These are phyloP conservation scores for Sterrhoptilus dennistouni DNA, from an alignment of 2,113 vertebrate species.

Conservation along the genomic window DNA sequence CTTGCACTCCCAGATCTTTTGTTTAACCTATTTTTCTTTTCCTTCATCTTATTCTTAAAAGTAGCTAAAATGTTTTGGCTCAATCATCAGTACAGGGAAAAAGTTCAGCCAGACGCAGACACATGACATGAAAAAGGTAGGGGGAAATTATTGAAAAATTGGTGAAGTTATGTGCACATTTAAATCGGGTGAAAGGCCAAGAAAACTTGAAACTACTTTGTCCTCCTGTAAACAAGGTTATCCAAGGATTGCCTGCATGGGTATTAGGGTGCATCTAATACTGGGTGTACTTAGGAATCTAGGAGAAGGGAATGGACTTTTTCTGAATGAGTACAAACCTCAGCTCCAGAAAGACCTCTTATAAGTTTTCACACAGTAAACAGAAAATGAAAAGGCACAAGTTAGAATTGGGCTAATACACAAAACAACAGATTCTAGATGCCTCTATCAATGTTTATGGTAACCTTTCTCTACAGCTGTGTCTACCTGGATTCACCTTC, in stretches of 20 bases:
- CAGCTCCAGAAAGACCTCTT: not conserved
- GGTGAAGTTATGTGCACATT: not conserved
- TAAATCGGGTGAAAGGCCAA: not conserved
- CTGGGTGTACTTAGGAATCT: not conserved
- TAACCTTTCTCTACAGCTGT: not conserved
- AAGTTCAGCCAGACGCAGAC: not conserved
- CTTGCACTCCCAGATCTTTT: not conserved
- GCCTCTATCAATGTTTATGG: not conserved
- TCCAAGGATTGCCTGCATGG: no score
- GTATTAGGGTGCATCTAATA: not conserved
- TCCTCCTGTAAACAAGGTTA: not conserved
- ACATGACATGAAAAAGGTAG: not conserved
- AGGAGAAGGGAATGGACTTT: accelerated
- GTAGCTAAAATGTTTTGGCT: not conserved
- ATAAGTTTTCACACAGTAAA: not conserved
- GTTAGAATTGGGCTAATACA: not conserved
- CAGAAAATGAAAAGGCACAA: not conserved
- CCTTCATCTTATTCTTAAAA: not conserved
- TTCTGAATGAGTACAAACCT: not conserved
- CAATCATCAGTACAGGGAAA: not conserved
- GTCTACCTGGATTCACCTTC: not conserved
- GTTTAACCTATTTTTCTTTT: not conserved
- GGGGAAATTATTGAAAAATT: not conserved
- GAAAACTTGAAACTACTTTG: not conserved
- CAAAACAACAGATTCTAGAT: not conserved